These are phyloP conservation scores for Pteropus rufus DNA, from an alignment of 2,797 vertebrate species.

Conservation along the genomic window DNA sequence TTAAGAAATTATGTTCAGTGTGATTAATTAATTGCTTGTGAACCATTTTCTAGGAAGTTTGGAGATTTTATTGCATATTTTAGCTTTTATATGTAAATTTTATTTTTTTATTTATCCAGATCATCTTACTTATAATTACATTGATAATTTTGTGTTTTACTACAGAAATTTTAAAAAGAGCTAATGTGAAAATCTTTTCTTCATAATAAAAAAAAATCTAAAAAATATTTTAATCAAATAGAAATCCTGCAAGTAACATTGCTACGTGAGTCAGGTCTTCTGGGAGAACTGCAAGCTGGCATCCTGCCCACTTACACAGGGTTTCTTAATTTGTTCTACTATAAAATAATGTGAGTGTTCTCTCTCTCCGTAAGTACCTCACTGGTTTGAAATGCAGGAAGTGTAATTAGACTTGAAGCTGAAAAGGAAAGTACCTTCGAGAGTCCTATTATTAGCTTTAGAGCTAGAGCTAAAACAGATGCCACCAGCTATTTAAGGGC, in stretches of 20 bases:
- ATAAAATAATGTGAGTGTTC: constrained; percentile 66
- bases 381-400: constrained; percentile 65
- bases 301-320: constrained; percentile 42
- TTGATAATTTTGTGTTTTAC: constrained; percentile 56
- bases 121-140: constrained; percentile 20
- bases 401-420: constrained; percentile 69
- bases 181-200: constrained; percentile 21
- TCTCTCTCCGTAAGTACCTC: constrained; percentile 57
- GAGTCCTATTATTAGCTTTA: constrained; percentile 60
- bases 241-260: constrained; percentile 39
- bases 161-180: constrained; percentile 2
- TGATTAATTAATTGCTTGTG: constrained; percentile 58
- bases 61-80: constrained; percentile 39
- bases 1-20: constrained; percentile 38
- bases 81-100: constrained; percentile 40
- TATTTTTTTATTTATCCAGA: constrained; percentile 49
- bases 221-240: neutral
- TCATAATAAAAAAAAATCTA: constrained; percentile 22
- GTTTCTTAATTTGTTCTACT: constrained; percentile 72
- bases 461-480: constrained; percentile 57
- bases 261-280: constrained; percentile 46
- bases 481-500: constrained; percentile 8
- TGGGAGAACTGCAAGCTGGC: constrained; percentile 44
- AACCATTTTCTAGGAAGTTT: constrained; percentile 36
- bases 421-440: constrained; percentile 60